phyloP scores from a whole-genome alignment of 2,113 vertebrate genomes.

The Sebastes schlegelii region DNA sequence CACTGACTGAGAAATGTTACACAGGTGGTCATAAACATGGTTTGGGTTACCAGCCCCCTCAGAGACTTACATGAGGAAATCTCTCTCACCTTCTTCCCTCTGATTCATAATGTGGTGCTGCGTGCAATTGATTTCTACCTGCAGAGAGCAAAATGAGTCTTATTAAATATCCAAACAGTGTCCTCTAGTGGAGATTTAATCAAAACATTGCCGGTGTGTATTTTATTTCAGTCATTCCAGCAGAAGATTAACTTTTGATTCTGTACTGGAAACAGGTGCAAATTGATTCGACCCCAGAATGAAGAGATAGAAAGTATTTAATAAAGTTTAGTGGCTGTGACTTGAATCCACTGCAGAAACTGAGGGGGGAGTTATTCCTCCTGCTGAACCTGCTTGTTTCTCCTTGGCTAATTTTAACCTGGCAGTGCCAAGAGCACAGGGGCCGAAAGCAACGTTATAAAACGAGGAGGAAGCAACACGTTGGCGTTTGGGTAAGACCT shows the following conservation, averaged over 20 bases:
- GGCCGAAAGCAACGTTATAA: slow-evolving; percentile 40
- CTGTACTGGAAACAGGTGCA: not conserved
- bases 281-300: not conserved
- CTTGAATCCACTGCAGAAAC: not conserved
- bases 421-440: slow-evolving; percentile 36
- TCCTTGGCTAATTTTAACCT: slow-evolving; percentile 76
- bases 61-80: slow-evolving; percentile 4
- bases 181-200: slow-evolving; percentile 43
- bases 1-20: slow-evolving; percentile 58
- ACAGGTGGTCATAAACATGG: slow-evolving; percentile 61
- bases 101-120: not conserved
- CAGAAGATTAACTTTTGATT: not conserved
- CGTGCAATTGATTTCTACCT: not conserved
- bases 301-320: not conserved
- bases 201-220: not conserved
- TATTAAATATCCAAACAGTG: slow-evolving; percentile 8
- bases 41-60: slow-evolving; percentile 52
- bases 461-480: slow-evolving; percentile 26
- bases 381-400: slow-evolving; percentile 48
- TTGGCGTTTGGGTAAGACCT: slow-evolving; percentile 52
- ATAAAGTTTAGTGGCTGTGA: not conserved
- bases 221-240: not conserved
- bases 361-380: slow-evolving; percentile 22
- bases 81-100: not conserved
- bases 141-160: not conserved